Base-by-base conservation (phyloP, 2,113 vertebrate species). In the Telmatochromis sp. region DNA sequence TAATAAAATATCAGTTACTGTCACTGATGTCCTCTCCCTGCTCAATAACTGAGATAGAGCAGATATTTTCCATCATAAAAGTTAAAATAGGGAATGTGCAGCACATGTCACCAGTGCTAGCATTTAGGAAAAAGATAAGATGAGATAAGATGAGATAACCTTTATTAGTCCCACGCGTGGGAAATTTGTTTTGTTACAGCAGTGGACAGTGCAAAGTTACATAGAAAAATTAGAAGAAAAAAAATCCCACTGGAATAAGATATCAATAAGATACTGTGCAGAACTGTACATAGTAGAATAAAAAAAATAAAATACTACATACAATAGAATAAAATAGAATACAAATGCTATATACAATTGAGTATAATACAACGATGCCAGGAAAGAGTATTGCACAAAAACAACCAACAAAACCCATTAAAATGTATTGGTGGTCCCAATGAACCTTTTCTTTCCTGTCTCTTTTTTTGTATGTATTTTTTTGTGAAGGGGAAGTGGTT, bases 71-170 rank as follows among this genome's bases (percentile, higher is more conserved):
- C 53, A 54, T 54, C 53, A 54, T 54, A 0, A 12, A 54, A 54
- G 51, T 0, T 54, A 21, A 54, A 54, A 54, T 54, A 54, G 5
- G 0, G 1, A 54, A 21, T 54, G 51, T 11, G n/a, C 51, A 54
- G 51, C 51, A 21, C 0, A 0, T 54, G 51, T 21, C 51, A 11
- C 5, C 10, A 1, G 3, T 21, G 51, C 51, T 54, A 54, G 51
- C n/a, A 54, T 54, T 54, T 54, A 54, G 51, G 9, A 54, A 21
- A 21, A 54, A 54, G 51, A 54, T 54, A 2, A 51, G 49, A 51
- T 51, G 9, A 53, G 51, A 53, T 53, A 1, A 53, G 1, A 21
- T 21, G 0, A 54, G 51, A 54, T 54, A 54, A 54, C n/a, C 51
- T 0, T 54, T 53, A 21, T 21, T 53, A 53, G 51, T 53, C 49